Evolutionary conservation across 2,888 invertebrate genomes (phyloP), one percentile per base, ranked within the genome.

Genomic region (Diogma glabrata): DNA sequence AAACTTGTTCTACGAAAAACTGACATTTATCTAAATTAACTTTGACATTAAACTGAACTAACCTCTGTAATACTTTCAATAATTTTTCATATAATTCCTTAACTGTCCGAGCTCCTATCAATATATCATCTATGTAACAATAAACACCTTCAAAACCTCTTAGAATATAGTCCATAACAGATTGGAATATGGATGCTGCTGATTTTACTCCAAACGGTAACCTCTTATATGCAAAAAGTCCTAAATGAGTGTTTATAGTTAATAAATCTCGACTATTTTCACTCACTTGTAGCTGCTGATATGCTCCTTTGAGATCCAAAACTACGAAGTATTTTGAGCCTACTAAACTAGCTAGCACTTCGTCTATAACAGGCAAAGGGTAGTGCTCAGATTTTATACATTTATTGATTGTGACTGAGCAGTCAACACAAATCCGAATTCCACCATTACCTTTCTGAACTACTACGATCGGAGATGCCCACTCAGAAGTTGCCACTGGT

Each of bases 21-120:
- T n/a, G n/a, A n/a, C n/a, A n/a, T 24, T 38, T 49, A n/a, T 49
- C 49, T 7, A 23, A 3, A 38, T 49, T 38, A 5, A 38, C 20
- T 23, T 24, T 23, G 8, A 49, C 23, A 38, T 49, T 23, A 24
- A 23, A 23, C 12, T 49, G 23, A 4, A 23, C 5, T 16, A 23
- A 38, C 7, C 24, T 20, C 9, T 22, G 12, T n/a, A 38, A 8
- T n/a, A 49, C 38, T 24, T 22, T 17, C 9, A n/a, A n/a, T 10
- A 38, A 38, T 38, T 14, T 38, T 9, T 12, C 24, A 19, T 49
- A 10, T 9, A 17, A 22, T 2, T 23, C 38, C 23, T 38, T 14
- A 16, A 23, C 3, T 8, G 12, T 24, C 3, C 12, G 6, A 40
- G 14, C 24, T 24, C 38, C 24, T n/a, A 49, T 40, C 5, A 49